A percentile compares a stretch with the other conserved stretches of the same genome.
Evolutionary conservation across 1,140 invertebrate species (phyloP).

Genomic region (Lepidurus packardi): DNA sequence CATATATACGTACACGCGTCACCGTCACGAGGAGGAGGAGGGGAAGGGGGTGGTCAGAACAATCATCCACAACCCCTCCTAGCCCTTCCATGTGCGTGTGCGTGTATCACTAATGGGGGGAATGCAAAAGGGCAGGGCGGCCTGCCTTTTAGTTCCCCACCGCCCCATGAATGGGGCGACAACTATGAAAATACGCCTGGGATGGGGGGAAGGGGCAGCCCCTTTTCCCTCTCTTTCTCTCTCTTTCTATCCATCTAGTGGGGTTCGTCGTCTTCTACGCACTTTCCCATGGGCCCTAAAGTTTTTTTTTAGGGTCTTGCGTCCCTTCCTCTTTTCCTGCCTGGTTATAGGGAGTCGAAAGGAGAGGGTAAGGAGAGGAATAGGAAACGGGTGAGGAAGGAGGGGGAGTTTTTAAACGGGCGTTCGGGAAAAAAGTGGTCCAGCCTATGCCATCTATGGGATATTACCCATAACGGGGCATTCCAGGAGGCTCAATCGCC

Average conservation of each 20-base stretch:
- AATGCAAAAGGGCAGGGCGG: background rate
- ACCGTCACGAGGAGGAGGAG: background rate
- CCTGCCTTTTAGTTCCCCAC: background rate
- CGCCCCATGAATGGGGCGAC: conserved; percentile 20
- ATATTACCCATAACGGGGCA: background rate
- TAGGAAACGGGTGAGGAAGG: background rate
- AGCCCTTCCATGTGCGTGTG: conserved; percentile 21
- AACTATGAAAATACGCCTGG: conserved; percentile 27
- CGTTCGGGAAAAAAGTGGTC: background rate
- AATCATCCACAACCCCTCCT: background rate
- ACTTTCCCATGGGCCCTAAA: background rate
- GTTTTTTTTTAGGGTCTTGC: background rate
- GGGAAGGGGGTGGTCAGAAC: background rate
- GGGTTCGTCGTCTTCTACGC: background rate
- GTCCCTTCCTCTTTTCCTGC: background rate
- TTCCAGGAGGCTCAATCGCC: background rate
- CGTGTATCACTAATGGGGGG: background rate
- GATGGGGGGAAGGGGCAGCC: background rate
- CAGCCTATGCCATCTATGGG: conserved; percentile 27
- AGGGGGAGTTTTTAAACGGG: background rate
- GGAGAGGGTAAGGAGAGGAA: background rate
- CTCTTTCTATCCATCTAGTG: background rate
- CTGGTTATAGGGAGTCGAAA: background rate
- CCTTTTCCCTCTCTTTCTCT: background rate
- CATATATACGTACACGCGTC: background rate